These are phyloP conservation scores for Morpho achilles DNA, from an alignment of 2,888 invertebrate species.

Conservation along the genomic window DNA sequence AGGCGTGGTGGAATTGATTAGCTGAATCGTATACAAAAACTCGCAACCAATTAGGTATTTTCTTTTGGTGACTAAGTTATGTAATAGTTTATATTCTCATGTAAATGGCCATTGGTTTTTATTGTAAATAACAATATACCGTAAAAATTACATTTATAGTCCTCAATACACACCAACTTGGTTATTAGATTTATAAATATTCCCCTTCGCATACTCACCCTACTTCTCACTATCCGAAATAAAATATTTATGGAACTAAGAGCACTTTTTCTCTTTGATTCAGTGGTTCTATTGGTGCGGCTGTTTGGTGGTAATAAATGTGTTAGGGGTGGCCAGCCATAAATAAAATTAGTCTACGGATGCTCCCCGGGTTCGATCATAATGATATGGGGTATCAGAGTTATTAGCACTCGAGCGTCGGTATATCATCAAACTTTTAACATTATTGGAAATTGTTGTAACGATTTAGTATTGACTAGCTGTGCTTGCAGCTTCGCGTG, in stretches of 20 bases:
- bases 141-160: no score
- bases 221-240: constrained; percentile 76
- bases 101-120: no score
- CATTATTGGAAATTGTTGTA: neutral
- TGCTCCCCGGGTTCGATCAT: constrained; percentile 11
- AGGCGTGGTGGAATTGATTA: no score
- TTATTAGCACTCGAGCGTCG: constrained; percentile 16
- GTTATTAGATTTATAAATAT: neutral
- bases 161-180: neutral
- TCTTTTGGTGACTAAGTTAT: no score
- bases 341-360: constrained; percentile 67
- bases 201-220: constrained; percentile 39
- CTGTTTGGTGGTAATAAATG: constrained; percentile 72
- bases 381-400: constrained; percentile 13
- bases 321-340: constrained; percentile 53
- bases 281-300: constrained; percentile 76
- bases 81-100: no score
- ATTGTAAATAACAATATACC: no score
- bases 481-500: no score
- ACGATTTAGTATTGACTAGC: neutral
- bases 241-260: constrained; percentile 76
- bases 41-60: no score
- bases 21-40: no score
- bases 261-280: constrained; percentile 79
- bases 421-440: neutral